phyloP scores from a whole-genome alignment of 1,140 invertebrate species.

The Drosophila tsacasi region DNA sequence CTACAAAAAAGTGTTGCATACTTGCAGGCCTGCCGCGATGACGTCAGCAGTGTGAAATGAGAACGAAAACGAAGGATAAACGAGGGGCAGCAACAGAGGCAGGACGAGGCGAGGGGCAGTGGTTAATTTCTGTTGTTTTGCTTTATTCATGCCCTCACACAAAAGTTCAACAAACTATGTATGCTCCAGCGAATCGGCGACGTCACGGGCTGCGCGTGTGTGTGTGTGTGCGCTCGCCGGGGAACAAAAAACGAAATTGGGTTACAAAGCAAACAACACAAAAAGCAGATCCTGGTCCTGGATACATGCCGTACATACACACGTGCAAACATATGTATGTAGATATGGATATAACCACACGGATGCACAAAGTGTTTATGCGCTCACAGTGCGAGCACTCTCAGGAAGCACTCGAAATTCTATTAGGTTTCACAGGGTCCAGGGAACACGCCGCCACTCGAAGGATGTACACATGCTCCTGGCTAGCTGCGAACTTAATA shows the following conservation, averaged over 20 bases:
- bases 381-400: conserved; percentile 22
- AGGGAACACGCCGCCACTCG: conserved; percentile 7
- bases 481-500: background rate
- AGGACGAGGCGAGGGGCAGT: conserved; percentile 21
- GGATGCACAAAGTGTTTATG: conserved; percentile 38
- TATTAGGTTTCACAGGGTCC: conserved; percentile 24
- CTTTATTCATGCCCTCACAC: conserved; percentile 47
- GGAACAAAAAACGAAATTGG: conserved; percentile 59
- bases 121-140: conserved; percentile 69
- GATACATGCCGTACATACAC: background rate
- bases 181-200: conserved; percentile 47
- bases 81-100: conserved; percentile 13
- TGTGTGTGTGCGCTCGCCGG: background rate
- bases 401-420: conserved; percentile 35
- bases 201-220: conserved; percentile 45
- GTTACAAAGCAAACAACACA: conserved; percentile 71
- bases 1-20: conserved; percentile 61
- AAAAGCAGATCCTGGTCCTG: conserved; percentile 51
- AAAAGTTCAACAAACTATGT: conserved; percentile 72
- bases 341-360: conserved; percentile 11
- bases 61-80: conserved; percentile 24
- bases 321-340: background rate
- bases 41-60: conserved; percentile 62
- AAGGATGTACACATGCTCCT: conserved; percentile 7
- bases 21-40: conserved; percentile 62